These are phyloP conservation scores for Anhinga rufa DNA, from an alignment of 2,113 vertebrate genomes.

Conservation along the genomic window DNA sequence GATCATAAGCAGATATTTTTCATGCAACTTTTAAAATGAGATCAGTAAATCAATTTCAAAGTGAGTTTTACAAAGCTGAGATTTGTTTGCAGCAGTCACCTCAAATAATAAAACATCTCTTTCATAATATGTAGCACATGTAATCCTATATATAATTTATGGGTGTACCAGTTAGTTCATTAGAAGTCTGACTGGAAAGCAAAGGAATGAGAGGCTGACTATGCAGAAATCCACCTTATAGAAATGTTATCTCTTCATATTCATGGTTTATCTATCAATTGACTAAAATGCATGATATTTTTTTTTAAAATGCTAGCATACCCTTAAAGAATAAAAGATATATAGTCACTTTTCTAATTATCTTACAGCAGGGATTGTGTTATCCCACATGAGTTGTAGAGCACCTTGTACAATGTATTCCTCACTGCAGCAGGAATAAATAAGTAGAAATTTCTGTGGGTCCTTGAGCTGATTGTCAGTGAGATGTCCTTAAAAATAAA, in stretches of 20 bases:
- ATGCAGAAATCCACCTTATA: not conserved
- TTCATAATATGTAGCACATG: not conserved
- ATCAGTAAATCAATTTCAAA: conserved; percentile 10
- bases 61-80: not conserved
- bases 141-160: not conserved
- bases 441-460: not conserved
- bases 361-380: not conserved
- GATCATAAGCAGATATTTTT: not conserved
- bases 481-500: not conserved
- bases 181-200: not conserved
- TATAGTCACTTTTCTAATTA: not conserved
- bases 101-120: not conserved
- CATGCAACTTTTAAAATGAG: not conserved
- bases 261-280: not conserved
- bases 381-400: not conserved
- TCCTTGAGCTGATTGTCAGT: not conserved
- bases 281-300: not conserved
- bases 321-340: not conserved
- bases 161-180: not conserved
- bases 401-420: not conserved
- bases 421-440: not conserved
- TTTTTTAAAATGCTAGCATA: not conserved
- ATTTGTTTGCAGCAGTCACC: not conserved
- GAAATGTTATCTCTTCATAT: not conserved
- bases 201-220: not conserved